Base-by-base conservation (phyloP, 2,797 vertebrate species). In the Malurus leucopterus region DNA sequence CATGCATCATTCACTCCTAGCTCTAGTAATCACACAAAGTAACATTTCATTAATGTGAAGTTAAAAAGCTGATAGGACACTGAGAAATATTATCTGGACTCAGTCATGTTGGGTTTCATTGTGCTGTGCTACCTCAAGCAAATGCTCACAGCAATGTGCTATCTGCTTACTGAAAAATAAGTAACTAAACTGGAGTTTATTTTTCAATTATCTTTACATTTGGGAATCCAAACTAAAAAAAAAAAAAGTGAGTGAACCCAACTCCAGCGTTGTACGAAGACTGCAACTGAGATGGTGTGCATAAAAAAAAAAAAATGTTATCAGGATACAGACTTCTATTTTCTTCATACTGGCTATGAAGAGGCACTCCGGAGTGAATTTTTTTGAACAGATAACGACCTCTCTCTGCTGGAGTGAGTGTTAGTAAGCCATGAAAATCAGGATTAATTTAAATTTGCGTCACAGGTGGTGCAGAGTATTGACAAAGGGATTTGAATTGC, bases 401-500 rank as follows among this genome's bases (percentile, higher is more conserved):
- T 72, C 23, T 51, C 2, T 47, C 14, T 83, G 24, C 10, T 46
- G 43, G 12, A 90, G 21, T 32, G 49, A 57, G 34, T 63, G 30
- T 71, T 89, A 75, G 59, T 4, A 83, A 90, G 41, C 58, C 89
- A 62, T 2, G 8, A 72, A 92, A 94, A 83, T 75, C 69, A 87
- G 61, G 62, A 92, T 72, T 87, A 80, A 87, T 86, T 69, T 82
- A 74, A 69, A 90, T 95, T 74, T 93, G 36, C 55, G 80, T 90
- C 55, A 36, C 78, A 89, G 78, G 65, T 93, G 84, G 51, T 75
- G 29, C 23, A 76, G 58, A 53, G 9, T 72, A 80, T 80, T 92
- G 90, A 87, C 69, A 92, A 82, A 89, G 38, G 62, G 75, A 93
- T 95, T 94, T 90, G 72, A 84, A 80, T 74, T 78, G 40, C 72